Evolutionary conservation across 2,113 vertebrate species (phyloP).

Genomic region (Petrocephalus microphthalmus): DNA sequence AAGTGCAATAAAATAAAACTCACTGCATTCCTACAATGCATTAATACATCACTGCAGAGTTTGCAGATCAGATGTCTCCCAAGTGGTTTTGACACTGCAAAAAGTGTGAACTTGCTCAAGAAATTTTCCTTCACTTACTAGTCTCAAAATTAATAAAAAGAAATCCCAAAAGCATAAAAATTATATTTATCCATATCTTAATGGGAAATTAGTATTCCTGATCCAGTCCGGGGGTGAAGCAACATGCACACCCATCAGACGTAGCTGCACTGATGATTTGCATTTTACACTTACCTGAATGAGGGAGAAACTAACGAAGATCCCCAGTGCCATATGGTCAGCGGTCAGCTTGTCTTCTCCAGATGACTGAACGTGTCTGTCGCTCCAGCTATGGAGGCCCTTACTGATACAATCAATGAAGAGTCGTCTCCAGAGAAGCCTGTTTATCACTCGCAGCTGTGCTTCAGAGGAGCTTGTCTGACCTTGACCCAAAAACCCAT

Average conservation of each 20-base stretch:
- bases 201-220: background rate
- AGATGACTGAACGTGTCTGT: conserved; percentile 29
- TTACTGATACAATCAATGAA: conserved; percentile 53
- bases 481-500: conserved; percentile 35
- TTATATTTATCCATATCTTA: background rate
- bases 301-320: conserved; percentile 32
- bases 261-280: background rate
- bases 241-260: background rate
- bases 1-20: background rate
- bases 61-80: conserved; percentile 30
- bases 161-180: background rate
- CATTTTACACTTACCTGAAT: conserved; percentile 47
- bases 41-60: background rate
- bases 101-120: conserved; percentile 26
- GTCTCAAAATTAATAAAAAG: background rate
- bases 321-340: conserved; percentile 46
- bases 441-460: conserved; percentile 38
- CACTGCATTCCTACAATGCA: background rate
- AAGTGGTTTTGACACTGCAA: conserved; percentile 57
- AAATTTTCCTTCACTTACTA: background rate
- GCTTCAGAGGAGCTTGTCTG: conserved; percentile 32
- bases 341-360: conserved; percentile 26
- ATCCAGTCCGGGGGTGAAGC: background rate
- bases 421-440: conserved; percentile 33
- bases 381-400: conserved; percentile 17